Percentiles rank a stretch among this genome's conserved stretches.
phyloP scores from a whole-genome alignment of 2,797 vertebrate species.

The Platalea minor region DNA sequence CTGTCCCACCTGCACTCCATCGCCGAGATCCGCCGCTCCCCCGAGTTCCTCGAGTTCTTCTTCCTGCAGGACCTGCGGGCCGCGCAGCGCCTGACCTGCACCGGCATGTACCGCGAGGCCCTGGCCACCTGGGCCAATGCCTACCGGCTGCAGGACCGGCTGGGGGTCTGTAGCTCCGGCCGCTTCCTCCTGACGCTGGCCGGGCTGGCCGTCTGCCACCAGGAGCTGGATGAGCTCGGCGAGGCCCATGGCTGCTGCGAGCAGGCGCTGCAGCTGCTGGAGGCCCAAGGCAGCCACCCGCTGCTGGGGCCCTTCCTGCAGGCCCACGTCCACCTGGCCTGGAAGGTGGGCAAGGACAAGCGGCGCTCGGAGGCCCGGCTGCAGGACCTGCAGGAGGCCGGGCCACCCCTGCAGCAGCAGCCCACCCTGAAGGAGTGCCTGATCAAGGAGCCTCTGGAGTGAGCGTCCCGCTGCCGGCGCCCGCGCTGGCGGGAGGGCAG shows the following conservation, averaged over 20 bases:
- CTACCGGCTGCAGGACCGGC: conserved; percentile 85
- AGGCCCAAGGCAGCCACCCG: conserved; percentile 72
- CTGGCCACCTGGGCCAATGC: conserved; percentile 85
- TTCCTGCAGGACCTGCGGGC: conserved; percentile 84
- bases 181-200: conserved; percentile 84
- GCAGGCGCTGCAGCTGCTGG: conserved; percentile 82
- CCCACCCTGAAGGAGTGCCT: conserved; percentile 86
- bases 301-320: conserved; percentile 85
- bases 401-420: conserved; percentile 74
- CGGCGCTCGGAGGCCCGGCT: conserved; percentile 85
- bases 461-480: conserved; percentile 14
- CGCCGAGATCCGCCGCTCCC: conserved; percentile 76
- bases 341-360: conserved; percentile 90
- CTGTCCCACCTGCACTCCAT: conserved; percentile 86
- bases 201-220: conserved; percentile 86
- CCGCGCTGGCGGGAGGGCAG: neutral
- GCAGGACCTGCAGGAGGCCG: conserved; percentile 79
- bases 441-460: conserved; percentile 83
- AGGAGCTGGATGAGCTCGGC: conserved; percentile 84
- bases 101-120: conserved; percentile 85
- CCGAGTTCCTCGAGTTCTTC: conserved; percentile 87
- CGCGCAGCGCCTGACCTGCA: conserved; percentile 85
- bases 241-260: conserved; percentile 87
- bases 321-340: conserved; percentile 85
- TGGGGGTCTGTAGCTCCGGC: conserved; percentile 75